Base-by-base conservation (phyloP, 2,113 vertebrate genomes). In the Melozone crissalis region DNA sequence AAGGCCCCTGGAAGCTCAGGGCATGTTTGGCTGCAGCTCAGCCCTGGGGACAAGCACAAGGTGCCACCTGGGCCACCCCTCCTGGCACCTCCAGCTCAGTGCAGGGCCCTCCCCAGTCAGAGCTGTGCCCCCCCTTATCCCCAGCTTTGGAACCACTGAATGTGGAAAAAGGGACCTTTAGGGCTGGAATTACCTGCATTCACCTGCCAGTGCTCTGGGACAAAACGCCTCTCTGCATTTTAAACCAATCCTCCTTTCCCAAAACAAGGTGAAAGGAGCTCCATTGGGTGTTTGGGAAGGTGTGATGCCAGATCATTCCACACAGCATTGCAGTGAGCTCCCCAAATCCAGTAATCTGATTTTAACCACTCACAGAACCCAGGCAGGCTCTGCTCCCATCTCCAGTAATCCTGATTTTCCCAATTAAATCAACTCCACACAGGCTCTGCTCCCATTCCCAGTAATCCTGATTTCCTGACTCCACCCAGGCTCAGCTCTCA, bases 241-340 rank as follows among this genome's bases (percentile, higher is more conserved):
- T 11, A 24, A 72, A 72, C 26, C 11, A 41, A 4, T 2, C 2
- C 61, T 78, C 20, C 55, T 57, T n/a, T 33, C 23, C 57, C 19
- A 5, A 12, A 37, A 27, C 13, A 11, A 8, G 5, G 4, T 4
- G n/a, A 18, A 30, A 17, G 83, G 23, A 61, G 68, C 65, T 46
- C 14, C 23, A 5, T 1, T 17, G 75, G 41, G 10, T 17, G 5
- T 4, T 7, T 11, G 74, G 66, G 23, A 2, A 35, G 8, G 37
- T 1, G 31, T 15, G 23, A 10, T 2, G 23, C 8, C 35, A 26
- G 5, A n/a, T 63, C 5, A 0, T 21, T 35, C 8, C 71, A 44
- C 7, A 0, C 44, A 18, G 1, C 30, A 4, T 7, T 22, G 5
- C 13, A 46, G 2, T 0, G 33, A 30, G n/a, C 10, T n/a, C 20